phyloP scores from a whole-genome alignment of 2,888 invertebrate species.

The Empis stercorea region DNA sequence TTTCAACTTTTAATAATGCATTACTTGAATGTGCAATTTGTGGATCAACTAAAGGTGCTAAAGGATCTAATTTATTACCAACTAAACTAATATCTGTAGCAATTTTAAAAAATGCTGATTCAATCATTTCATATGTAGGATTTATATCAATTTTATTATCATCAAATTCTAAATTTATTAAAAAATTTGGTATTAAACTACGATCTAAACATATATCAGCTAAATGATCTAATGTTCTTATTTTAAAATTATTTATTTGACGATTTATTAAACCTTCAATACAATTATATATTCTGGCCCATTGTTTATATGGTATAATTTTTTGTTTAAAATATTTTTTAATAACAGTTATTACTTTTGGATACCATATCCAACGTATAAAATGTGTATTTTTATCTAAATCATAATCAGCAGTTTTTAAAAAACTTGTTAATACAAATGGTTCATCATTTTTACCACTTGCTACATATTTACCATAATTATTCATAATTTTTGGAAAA shows the following conservation, averaged over 20 bases:
- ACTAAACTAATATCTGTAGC: constrained; percentile 43
- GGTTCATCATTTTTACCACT: constrained; percentile 12
- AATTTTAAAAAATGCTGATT: constrained; percentile 43
- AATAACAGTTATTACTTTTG: constrained; percentile 29
- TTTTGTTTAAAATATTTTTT: constrained; percentile 26
- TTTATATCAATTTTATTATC: constrained; percentile 38
- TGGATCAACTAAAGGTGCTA: constrained; percentile 37
- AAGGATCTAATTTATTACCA: constrained; percentile 45
- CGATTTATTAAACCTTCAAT: constrained; percentile 41
- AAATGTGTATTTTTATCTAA: constrained; percentile 31
- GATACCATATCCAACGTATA: constrained; percentile 36
- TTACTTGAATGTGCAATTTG: constrained; percentile 34
- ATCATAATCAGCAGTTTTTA: constrained; percentile 21
- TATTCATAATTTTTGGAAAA: constrained; percentile 32
- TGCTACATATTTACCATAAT: constrained; percentile 22
- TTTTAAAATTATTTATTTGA: constrained; percentile 54
- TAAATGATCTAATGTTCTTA: constrained; percentile 50
- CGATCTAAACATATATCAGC: constrained; percentile 42
- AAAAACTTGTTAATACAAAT: constrained; percentile 19
- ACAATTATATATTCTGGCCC: constrained; percentile 31
- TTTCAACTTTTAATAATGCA: constrained; percentile 43
- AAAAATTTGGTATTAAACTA: constrained; percentile 47
- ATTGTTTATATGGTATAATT: constrained; percentile 19
- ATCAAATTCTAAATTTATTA: constrained; percentile 36
- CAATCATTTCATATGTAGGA: constrained; percentile 47